Evolutionary conservation across 2,888 invertebrate genomes (phyloP).

Genomic region (Cantharis rustica): DNA sequence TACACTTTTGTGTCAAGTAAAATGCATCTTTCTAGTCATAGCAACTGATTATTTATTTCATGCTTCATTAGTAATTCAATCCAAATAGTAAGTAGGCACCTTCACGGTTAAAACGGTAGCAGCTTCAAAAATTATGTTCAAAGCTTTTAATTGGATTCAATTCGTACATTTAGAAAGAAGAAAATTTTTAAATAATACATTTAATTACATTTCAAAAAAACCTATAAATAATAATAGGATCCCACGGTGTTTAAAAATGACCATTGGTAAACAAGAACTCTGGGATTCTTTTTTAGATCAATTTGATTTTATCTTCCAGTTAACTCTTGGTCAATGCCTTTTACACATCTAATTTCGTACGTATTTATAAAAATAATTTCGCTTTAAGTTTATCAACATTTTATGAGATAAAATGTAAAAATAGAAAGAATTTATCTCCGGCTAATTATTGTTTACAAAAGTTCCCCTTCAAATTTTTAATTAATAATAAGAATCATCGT

Average conservation of each 20-base stretch:
- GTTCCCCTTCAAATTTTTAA: neutral
- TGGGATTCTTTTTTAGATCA: neutral
- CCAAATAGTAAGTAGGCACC: neutral
- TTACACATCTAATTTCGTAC: neutral
- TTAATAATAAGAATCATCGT: neutral
- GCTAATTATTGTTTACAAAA: neutral
- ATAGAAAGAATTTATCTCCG: neutral
- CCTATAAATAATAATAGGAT: neutral
- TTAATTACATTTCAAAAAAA: neutral
- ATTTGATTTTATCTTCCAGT: neutral
- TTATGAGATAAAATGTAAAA: neutral
- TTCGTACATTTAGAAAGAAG: neutral
- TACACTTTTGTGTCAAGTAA: neutral
- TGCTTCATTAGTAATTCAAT: neutral
- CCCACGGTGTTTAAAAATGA: neutral
- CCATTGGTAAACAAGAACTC: neutral
- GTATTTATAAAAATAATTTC: neutral
- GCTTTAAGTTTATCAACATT: neutral
- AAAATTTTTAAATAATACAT: neutral
- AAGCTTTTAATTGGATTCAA: neutral
- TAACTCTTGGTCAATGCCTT: neutral
- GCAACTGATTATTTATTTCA: neutral
- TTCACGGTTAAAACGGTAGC: neutral
- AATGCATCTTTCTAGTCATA: neutral
- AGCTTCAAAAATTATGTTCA: neutral